Evolutionary conservation across 2,888 invertebrate species (phyloP).

Genomic region (Itoplectis maculator): DNA sequence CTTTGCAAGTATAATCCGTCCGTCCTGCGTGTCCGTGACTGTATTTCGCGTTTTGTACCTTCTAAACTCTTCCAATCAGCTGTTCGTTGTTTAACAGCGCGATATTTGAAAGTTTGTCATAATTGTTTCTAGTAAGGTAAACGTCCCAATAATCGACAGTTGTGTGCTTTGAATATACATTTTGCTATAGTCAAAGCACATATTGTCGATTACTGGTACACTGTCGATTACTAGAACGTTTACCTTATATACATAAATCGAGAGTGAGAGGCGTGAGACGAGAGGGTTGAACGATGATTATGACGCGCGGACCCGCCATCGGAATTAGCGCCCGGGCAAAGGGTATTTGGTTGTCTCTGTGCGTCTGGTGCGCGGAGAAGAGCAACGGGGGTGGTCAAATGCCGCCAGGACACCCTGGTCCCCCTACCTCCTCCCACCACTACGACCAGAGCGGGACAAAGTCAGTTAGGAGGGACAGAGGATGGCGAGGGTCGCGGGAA

Average conservation of each 20-base stretch:
- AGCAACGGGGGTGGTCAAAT: not conserved
- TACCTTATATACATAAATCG: no score
- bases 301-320: constrained; percentile 60
- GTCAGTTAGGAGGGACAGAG: constrained; percentile 8
- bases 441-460: constrained; percentile 24
- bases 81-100: constrained; percentile 44
- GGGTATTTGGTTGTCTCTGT: constrained; percentile 41
- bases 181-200: no score
- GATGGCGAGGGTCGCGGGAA: constrained; percentile 1
- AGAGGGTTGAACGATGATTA: constrained; percentile 64
- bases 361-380: no score
- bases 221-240: constrained; percentile 66
- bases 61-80: constrained; percentile 29
- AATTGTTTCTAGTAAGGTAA: no score
- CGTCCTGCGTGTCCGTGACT: not conserved
- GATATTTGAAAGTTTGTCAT: no score
- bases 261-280: constrained; percentile 52
- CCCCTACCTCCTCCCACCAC: no score
- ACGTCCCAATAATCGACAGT: no score
- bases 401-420: no score
- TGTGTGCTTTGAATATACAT: no score
- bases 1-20: not conserved
- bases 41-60: not conserved
- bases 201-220: constrained; percentile 64
- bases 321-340: constrained; percentile 50